phyloP scores from a whole-genome alignment of 1,140 invertebrate genomes.

The Philotrypesis tridentata region DNA sequence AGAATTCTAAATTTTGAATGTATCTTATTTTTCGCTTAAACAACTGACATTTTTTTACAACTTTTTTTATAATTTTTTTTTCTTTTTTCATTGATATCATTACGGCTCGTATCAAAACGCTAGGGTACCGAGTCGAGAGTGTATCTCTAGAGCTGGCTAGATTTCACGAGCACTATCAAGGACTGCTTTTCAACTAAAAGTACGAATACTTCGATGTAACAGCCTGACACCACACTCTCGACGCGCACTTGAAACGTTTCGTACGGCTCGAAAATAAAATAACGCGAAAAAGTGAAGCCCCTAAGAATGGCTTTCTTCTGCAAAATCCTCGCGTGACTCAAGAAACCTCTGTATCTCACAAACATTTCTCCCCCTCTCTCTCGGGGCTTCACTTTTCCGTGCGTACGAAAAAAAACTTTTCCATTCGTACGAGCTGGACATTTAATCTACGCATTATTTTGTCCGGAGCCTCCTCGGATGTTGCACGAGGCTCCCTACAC shows the following conservation, averaged over 20 bases:
- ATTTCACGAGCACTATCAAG: constrained; percentile 13
- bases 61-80: constrained; percentile 37
- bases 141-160: not conserved
- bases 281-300: constrained; percentile 28
- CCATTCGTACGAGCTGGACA: constrained; percentile 45
- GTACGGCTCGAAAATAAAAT: constrained; percentile 37
- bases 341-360: not conserved
- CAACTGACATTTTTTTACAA: constrained; percentile 32
- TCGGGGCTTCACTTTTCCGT: constrained; percentile 23
- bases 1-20: constrained; percentile 32
- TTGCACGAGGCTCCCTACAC: constrained; percentile 35
- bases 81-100: constrained; percentile 26
- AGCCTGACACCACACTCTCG: not conserved
- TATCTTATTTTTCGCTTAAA: constrained; percentile 7
- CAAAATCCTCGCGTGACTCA: not conserved
- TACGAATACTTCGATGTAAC: constrained; percentile 31
- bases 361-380: not conserved
- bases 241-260: not conserved
- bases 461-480: constrained; percentile 31
- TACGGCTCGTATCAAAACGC: constrained; percentile 4
- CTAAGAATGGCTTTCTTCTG: not conserved
- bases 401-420: constrained; percentile 44
- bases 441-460: constrained; percentile 29
- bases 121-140: not conserved
- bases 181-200: constrained; percentile 8